These are phyloP conservation scores for Drosophila meridiana DNA, from an alignment of 2,888 invertebrate species.

Conservation along the genomic window DNA sequence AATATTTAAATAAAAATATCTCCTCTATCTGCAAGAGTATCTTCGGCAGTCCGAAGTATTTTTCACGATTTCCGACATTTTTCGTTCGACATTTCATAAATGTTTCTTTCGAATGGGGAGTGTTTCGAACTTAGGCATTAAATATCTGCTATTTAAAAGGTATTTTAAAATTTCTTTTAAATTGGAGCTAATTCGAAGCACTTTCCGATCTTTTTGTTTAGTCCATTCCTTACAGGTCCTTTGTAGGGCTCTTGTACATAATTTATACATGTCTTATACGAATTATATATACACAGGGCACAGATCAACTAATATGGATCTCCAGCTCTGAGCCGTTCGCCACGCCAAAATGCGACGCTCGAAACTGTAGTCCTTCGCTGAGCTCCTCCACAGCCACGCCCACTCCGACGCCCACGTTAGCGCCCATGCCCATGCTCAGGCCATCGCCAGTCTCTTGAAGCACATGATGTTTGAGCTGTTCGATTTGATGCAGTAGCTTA, in stretches of 20 bases:
- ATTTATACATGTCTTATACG: constrained; percentile 13
- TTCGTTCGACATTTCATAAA: neutral
- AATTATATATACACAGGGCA: constrained; percentile 36
- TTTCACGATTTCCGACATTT: too few species aligned
- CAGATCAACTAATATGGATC: constrained; percentile 65
- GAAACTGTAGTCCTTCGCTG: constrained; percentile 56
- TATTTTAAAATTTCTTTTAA: neutral
- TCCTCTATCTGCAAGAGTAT: constrained; percentile 6
- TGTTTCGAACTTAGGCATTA: constrained; percentile 1
- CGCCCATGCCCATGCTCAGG: constrained; percentile 49
- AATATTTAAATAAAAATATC: neutral
- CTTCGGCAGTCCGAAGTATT: neutral
- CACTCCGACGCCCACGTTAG: constrained; percentile 1
- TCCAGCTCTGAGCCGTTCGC: constrained; percentile 50
- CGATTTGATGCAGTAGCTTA: constrained; percentile 88
- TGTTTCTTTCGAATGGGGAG: neutral
- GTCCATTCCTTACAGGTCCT: constrained; percentile 34
- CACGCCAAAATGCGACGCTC: constrained; percentile 57
- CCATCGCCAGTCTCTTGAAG: constrained; percentile 88
- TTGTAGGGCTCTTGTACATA: constrained; percentile 41
- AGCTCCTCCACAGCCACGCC: constrained; percentile 60
- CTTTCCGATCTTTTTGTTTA: neutral
- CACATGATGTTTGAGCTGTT: constrained; percentile 88
- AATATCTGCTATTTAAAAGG: neutral
- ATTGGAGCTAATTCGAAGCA: constrained; percentile 1